These are phyloP conservation scores for Prionace glauca DNA, from an alignment of 2,797 vertebrate species.

Conservation along the genomic window DNA sequence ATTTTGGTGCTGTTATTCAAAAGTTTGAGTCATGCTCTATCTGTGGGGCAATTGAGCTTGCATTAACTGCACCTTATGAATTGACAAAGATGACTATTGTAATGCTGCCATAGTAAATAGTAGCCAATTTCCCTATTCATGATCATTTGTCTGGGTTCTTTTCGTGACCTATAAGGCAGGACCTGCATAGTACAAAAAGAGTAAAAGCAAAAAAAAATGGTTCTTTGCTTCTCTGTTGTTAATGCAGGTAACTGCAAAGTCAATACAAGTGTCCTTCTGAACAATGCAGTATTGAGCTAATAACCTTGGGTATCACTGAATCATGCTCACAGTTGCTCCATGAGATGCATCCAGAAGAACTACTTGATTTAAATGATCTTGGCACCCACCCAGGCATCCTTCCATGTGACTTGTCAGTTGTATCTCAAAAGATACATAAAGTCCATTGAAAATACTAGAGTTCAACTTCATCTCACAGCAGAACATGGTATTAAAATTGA, in stretches of 20 bases:
- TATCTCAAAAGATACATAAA: neutral
- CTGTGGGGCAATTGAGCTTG: no score
- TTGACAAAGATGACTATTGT: no score
- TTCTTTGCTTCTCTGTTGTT: neutral
- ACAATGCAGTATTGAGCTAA: neutral
- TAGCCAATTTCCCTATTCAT: no score
- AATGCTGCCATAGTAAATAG: no score
- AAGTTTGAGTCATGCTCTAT: no score
- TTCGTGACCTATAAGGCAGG: no score
- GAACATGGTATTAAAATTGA: neutral
- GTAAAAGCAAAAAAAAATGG: neutral
- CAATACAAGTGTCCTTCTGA: neutral
- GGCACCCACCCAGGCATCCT: neutral
- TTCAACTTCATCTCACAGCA: neutral
- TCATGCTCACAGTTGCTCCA: neutral
- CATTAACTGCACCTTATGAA: no score
- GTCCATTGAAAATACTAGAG: neutral
- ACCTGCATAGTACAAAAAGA: neutral
- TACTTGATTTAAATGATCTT: neutral
- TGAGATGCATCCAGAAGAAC: neutral
- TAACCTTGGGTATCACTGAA: neutral
- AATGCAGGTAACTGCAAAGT: neutral
- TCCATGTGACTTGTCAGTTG: neutral
- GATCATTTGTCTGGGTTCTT: no score
- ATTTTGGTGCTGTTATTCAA: no score